Base-by-base conservation (phyloP, 2,113 vertebrate species). In the Ceyx margarethae region DNA sequence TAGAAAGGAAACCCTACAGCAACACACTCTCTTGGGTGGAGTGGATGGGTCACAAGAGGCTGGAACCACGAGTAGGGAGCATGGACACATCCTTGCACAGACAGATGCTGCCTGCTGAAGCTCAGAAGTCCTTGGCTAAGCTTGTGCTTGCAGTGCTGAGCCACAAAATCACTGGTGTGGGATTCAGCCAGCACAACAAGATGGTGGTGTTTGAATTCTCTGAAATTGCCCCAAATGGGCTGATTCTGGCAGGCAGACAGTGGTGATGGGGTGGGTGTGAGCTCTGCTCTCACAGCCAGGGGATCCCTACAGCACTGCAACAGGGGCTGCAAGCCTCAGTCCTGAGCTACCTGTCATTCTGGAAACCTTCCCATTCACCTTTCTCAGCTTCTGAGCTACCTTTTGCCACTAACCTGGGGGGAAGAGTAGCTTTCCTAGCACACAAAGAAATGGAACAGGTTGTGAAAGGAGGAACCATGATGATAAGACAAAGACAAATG, bases 1-100 rank as follows among this genome's bases (percentile, higher is more conserved):
- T 45, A 67, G 89, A 92, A 89, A 95, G 95, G 92, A 95, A 96
- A 37, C 68, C 82, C 91, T 93, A 87, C 87, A 93, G 92, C 92
- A 93, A 96, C 89, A 87, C 2, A n/a, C 87, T 77, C 92, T 66
- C 60, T 60, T 91, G 91, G 81, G 74, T 91, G 78, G 84, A 89
- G 89, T 13, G 65, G 81, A 81, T 57, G 81, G 87, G 85, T 89
- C 95, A 95, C 85, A 51, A 37, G 91, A 93, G 81, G 87, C 45
- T 3, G 9, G 64, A 85, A 28, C 75, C 62, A 62, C 0, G 0
- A 89, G 68, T 5, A 87, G 71, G 56, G 73, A 67, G 76, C 13
- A 57, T 9, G 33, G 81, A 51, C 78, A 80, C 2, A 57, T 77
- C 5, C 50, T 14, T 57, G 75, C 64, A 29, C 54, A 87, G 45